Evolutionary conservation across 1,140 invertebrate genomes (phyloP).

Genomic region (Drosophila murphyi): DNA sequence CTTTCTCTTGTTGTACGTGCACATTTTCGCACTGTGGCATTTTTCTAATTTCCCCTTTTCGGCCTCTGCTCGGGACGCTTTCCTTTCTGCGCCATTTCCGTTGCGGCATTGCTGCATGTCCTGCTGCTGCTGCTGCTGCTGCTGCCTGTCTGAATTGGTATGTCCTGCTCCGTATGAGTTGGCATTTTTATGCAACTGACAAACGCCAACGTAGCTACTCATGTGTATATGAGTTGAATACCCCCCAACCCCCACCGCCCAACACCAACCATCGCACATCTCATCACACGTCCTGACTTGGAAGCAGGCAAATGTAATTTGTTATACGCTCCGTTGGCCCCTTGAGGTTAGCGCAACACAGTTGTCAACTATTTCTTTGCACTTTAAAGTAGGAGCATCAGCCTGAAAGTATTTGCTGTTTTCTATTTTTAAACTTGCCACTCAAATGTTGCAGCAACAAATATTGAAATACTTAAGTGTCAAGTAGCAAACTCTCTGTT

Average conservation of each 20-base stretch:
- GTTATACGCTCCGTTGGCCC: conserved; percentile 71
- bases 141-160: conserved; percentile 46
- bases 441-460: conserved; percentile 9
- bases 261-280: too few species aligned
- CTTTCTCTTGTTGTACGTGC: background rate
- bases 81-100: conserved; percentile 79
- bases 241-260: background rate
- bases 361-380: background rate
- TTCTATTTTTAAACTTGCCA: background rate
- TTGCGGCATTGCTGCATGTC: conserved; percentile 62
- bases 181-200: conserved; percentile 82
- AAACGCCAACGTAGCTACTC: conserved; percentile 66
- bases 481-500: background rate
- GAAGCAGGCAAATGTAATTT: conserved; percentile 64
- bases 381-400: conserved; percentile 20
- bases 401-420: background rate
- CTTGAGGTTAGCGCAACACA: conserved; percentile 16
- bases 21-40: conserved; percentile 51
- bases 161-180: conserved; percentile 71
- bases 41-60: conserved; percentile 73
- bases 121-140: conserved; percentile 12
- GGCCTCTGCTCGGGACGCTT: conserved; percentile 22
- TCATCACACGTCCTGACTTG: background rate
- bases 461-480: conserved; percentile 21
- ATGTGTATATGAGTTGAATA: conserved; percentile 51